Conservation (phyloP, 1,140 invertebrate genomes). For the Apis dorsata region DNA sequence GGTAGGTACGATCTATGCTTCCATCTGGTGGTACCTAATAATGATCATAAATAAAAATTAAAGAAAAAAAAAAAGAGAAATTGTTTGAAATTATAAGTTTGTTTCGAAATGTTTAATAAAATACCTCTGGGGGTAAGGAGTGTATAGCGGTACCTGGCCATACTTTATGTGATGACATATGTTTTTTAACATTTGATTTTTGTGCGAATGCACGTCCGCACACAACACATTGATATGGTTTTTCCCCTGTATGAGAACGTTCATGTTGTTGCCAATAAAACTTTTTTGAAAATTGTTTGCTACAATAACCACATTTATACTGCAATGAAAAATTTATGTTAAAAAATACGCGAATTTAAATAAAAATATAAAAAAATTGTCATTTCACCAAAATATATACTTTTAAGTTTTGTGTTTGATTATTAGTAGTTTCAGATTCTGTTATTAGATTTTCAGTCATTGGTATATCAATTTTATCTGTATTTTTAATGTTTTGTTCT, state of each 20-base stretch:
- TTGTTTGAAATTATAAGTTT: slow-evolving; percentile 4
- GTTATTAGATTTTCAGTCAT: slow-evolving; percentile 19
- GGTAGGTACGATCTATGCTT: slow-evolving; percentile 77
- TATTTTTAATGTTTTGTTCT: slow-evolving; percentile 48
- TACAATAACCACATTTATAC: slow-evolving; percentile 80
- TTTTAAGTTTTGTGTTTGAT: slow-evolving; percentile 75
- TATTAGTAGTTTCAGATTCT: slow-evolving; percentile 59
- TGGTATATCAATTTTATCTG: slow-evolving; percentile 30
- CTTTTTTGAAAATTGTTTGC: slow-evolving; percentile 81
- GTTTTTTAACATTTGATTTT: slow-evolving; percentile 86
- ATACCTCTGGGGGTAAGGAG: slow-evolving; percentile 76
- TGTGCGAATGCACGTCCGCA: slow-evolving; percentile 83
- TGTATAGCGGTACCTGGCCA: slow-evolving; percentile 78
- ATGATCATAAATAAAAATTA: slow-evolving; percentile 20
- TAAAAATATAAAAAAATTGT: neutral
- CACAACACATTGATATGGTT: slow-evolving; percentile 84
- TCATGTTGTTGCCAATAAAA: slow-evolving; percentile 82
- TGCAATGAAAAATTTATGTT: slow-evolving; percentile 59
- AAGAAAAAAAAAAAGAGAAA: slow-evolving; percentile 8
- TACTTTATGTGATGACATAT: slow-evolving; percentile 85
- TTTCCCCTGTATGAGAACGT: slow-evolving; percentile 83
- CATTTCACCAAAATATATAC: slow-evolving; percentile 45
- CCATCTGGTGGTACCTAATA: slow-evolving; percentile 74
- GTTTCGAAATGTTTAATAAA: slow-evolving; percentile 27
- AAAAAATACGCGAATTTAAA: neutral